A percentile compares a stretch with the other conserved stretches of the same genome.
phyloP scores from a whole-genome alignment of 2,797 vertebrate species.

The Nyctibius grandis region DNA sequence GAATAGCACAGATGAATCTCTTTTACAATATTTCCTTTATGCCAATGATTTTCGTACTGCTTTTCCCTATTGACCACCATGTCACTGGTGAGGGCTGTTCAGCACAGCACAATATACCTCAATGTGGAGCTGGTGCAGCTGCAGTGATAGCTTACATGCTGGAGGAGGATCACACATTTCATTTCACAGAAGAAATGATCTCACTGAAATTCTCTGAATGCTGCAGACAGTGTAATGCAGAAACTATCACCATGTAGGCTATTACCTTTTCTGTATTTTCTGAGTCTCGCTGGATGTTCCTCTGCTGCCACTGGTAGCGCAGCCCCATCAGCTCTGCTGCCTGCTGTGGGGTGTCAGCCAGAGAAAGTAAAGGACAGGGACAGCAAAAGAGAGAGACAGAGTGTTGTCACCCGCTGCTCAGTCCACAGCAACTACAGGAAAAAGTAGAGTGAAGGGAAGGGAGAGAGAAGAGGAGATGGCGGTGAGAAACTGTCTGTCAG shows the following conservation, averaged over 20 bases:
- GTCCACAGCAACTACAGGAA: background rate
- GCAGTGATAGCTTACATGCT: background rate
- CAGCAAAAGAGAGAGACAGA: background rate
- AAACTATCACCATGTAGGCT: background rate
- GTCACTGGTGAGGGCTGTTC: background rate
- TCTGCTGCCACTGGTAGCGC: fast-evolving
- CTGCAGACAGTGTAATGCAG: background rate
- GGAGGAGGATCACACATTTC: background rate
- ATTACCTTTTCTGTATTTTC: background rate
- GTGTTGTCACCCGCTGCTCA: background rate
- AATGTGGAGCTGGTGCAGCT: background rate
- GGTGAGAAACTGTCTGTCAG: background rate
- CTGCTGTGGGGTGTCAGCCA: background rate
- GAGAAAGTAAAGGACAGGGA: background rate
- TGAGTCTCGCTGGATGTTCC: background rate
- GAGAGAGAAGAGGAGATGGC: background rate
- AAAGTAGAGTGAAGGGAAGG: background rate
- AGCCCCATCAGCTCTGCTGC: background rate
- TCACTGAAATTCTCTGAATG: background rate
- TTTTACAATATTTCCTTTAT: background rate
- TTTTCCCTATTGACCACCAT: background rate
- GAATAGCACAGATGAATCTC: background rate
- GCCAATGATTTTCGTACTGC: background rate
- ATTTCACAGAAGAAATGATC: background rate
- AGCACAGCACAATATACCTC: background rate